Percentiles rank a stretch among this genome's conserved stretches.
These are phyloP conservation scores for Mythimna loreyi DNA, from an alignment of 2,888 invertebrate species.

Conservation along the genomic window DNA sequence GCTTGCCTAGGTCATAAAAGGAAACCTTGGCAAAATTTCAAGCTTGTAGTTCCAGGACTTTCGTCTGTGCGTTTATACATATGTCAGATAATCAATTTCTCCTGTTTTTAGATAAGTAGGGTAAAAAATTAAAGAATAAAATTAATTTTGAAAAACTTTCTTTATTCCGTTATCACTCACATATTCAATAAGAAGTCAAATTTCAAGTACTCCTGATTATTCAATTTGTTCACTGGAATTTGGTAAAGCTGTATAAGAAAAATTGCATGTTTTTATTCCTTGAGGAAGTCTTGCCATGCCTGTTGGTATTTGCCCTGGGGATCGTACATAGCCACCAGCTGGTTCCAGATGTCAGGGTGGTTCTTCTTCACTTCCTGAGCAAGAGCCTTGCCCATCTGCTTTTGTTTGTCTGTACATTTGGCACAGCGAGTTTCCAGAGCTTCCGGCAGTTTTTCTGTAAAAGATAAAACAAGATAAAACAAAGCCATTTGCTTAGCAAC, in stretches of 20 bases:
- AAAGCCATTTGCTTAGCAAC: background rate
- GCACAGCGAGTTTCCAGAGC: conserved; percentile 92
- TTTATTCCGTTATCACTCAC: background rate
- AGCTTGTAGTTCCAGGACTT: too few species aligned
- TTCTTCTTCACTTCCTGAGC: conserved; percentile 90
- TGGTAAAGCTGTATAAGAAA: conserved; percentile 6
- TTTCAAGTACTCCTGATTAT: background rate
- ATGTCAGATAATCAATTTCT: too few species aligned
- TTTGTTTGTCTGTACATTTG: conserved; percentile 93
- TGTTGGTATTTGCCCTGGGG: conserved; percentile 90
- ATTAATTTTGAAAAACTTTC: background rate
- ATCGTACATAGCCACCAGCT: conserved; percentile 90
- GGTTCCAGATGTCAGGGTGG: conserved; percentile 89
- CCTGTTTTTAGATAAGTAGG: too few species aligned
- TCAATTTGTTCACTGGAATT: conserved; percentile 22
- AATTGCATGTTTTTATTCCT: conserved; percentile 36
- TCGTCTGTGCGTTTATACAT: too few species aligned
- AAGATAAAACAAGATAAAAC: background rate
- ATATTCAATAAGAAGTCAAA: background rate
- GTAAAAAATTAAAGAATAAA: background rate
- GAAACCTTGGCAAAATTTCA: too few species aligned
- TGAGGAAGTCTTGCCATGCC: conserved; percentile 78
- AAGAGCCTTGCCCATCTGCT: conserved; percentile 91
- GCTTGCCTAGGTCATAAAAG: too few species aligned
- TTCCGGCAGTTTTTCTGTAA: conserved; percentile 92